Conservation (phyloP, 2,888 invertebrate genomes). For the Sceliomorpha sp. region DNA sequence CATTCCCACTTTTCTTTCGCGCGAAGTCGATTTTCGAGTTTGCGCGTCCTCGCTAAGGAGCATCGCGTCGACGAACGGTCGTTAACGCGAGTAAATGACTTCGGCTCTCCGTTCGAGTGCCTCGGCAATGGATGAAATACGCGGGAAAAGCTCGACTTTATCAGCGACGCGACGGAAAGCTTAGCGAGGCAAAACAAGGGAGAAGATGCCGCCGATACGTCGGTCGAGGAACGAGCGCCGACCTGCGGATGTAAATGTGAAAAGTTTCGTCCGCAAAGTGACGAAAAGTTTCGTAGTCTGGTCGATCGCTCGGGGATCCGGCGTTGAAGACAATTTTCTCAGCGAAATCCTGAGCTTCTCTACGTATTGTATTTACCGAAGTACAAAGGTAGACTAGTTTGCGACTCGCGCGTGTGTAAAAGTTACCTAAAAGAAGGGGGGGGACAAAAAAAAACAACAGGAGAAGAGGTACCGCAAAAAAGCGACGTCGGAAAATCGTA, state of each 20-base stretch:
- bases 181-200: too few relatives aligned
- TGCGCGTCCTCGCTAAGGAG: constrained; percentile 13
- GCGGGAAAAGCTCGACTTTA: background rate
- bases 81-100: constrained; percentile 16
- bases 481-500: too few relatives aligned
- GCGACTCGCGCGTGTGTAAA: too few relatives aligned
- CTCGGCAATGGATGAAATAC: background rate
- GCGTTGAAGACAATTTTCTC: too few relatives aligned
- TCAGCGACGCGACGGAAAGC: too few relatives aligned
- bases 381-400: too few relatives aligned
- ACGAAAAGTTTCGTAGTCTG: constrained; percentile 7
- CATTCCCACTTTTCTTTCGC: background rate
- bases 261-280: constrained; percentile 16
- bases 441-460: background rate
- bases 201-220: constrained; percentile 6
- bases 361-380: too few relatives aligned
- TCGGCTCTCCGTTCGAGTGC: constrained; percentile 2
- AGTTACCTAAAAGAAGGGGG: background rate
- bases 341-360: too few relatives aligned
- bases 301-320: background rate
- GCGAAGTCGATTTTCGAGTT: constrained; percentile 13
- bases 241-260: constrained; percentile 27
- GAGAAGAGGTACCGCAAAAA: background rate
- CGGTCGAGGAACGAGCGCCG: constrained; percentile 9
- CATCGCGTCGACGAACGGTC: constrained; percentile 9